Base-by-base conservation (phyloP, 2,113 vertebrate genomes). In the Colossoma macropomum region DNA sequence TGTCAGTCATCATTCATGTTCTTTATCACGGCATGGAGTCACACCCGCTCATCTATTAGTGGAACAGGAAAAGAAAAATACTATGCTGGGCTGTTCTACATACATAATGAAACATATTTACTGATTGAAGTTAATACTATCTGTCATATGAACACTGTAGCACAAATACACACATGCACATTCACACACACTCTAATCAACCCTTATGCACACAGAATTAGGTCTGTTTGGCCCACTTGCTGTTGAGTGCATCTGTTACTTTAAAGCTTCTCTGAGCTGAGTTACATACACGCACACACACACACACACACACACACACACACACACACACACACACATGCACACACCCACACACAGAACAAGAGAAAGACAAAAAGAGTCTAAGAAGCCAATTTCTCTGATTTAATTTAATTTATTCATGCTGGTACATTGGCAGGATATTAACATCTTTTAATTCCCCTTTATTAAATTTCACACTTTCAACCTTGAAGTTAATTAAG, bases 401-500 rank as follows among this genome's bases (percentile, higher is more conserved):
- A 91, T 92, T 91, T 89, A 87, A 90, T 91, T 88, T 89, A 90
- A 92, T 93, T 92, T 91, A 92, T 93, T 92, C 90, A 89, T 86
- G 84, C 87, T 81, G 85, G 79, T 88, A 89, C 85, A 87, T 88
- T 89, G 84, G 84, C 89, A 93, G 90, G 92, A 93, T 91, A 94
- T 94, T 92, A 93, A 87, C 92, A 93, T 93, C 89, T 93, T 92
- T 93, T 93, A 93, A 94, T 92, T 94, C 91, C 87, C 87, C 87
- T 91, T 93, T 81, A 94, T 93, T 93, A 93, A 91, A 92, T 95
- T 95, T 92, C 89, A 92, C 92, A 90, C 89, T 66, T 93, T 92
- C 90, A 93, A 91, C 91, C 90, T 94, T 94, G 90, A 92, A 93
- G 92, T 94, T 93, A 93, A 94, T 95, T 93, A 93, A 92, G 91